Percentiles rank a stretch among this genome's conserved stretches.
Conservation (phyloP, 1,140 invertebrate species). For the Triops cancriformis region DNA sequence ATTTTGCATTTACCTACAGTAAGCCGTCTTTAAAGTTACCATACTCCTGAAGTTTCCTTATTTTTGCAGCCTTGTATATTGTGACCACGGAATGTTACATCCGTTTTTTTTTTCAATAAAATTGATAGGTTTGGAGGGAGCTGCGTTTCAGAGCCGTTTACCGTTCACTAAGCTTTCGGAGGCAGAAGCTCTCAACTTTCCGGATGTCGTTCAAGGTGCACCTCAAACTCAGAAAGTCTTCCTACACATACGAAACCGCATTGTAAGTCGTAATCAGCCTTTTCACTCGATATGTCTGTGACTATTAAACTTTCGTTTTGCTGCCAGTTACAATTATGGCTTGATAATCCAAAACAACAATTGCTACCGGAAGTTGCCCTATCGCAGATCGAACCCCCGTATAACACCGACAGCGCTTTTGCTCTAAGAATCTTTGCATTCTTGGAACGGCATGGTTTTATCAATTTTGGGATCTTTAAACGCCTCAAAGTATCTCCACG, state of each 20-base stretch:
- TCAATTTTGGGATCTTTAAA: constrained; percentile 97
- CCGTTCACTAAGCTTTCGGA: constrained; percentile 92
- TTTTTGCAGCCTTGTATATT: too few species aligned
- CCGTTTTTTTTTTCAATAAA: neutral
- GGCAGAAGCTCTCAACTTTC: constrained; percentile 85
- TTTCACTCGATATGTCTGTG: neutral
- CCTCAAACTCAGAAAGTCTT: constrained; percentile 82
- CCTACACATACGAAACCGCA: constrained; percentile 81
- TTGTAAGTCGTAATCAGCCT: constrained; percentile 45
- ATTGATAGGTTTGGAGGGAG: constrained; percentile 66
- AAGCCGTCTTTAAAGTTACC: too few species aligned
- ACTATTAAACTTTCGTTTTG: constrained; percentile 20
- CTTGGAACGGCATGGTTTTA: constrained; percentile 90
- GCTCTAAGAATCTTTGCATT: constrained; percentile 81
- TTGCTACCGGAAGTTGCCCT: constrained; percentile 72
- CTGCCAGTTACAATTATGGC: constrained; percentile 81
- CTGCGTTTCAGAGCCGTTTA: constrained; percentile 84
- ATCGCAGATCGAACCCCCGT: constrained; percentile 76
- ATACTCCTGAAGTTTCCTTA: too few species aligned
- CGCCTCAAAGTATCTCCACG: constrained; percentile 53
- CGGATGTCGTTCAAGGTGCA: constrained; percentile 71
- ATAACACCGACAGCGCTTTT: constrained; percentile 79
- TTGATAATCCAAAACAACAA: constrained; percentile 91
- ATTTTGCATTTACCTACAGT: too few species aligned
- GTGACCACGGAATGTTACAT: too few species aligned